Conservation (phyloP, 2,888 invertebrate genomes). For the Carpatolechia fugitivella region DNA sequence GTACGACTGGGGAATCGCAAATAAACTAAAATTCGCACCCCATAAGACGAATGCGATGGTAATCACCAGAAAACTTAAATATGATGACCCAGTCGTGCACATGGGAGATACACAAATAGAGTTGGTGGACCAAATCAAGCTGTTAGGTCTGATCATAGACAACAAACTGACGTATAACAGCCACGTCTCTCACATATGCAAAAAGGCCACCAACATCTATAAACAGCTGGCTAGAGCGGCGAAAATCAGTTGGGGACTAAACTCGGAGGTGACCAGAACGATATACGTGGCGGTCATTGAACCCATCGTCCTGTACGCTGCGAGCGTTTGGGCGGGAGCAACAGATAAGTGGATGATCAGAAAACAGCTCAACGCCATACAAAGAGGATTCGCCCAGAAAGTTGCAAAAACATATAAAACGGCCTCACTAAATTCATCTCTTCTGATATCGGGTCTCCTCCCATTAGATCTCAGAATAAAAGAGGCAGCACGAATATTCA, state of each 20-base stretch:
- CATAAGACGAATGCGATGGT: background rate
- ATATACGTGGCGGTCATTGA: conserved; percentile 11
- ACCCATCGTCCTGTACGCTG: conserved; percentile 4
- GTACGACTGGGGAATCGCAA: conserved; percentile 1
- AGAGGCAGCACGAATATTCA: background rate
- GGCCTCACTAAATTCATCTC: conserved; percentile 18
- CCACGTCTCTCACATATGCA: conserved; percentile 2
- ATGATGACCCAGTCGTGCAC: background rate
- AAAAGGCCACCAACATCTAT: background rate
- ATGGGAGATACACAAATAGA: conserved; percentile 14
- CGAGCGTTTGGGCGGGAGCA: conserved; percentile 17
- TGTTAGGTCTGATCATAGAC: conserved; percentile 20
- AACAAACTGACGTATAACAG: conserved; percentile 6
- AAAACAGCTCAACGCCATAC: background rate
- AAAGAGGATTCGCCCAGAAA: conserved; percentile 12
- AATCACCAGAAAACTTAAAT: background rate
- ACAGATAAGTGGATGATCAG: background rate
- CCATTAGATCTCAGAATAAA: background rate
- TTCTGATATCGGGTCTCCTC: conserved; percentile 11
- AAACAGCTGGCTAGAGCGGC: conserved; percentile 11
- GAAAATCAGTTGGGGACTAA: conserved; percentile 9
- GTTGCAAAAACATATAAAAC: conserved; percentile 18
- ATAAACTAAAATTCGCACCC: background rate
- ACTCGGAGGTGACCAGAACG: conserved; percentile 6
- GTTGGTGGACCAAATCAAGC: conserved; percentile 14